Evolutionary conservation across 2,113 vertebrate genomes (phyloP).

Genomic region (Gasterosteus nipponicus): DNA sequence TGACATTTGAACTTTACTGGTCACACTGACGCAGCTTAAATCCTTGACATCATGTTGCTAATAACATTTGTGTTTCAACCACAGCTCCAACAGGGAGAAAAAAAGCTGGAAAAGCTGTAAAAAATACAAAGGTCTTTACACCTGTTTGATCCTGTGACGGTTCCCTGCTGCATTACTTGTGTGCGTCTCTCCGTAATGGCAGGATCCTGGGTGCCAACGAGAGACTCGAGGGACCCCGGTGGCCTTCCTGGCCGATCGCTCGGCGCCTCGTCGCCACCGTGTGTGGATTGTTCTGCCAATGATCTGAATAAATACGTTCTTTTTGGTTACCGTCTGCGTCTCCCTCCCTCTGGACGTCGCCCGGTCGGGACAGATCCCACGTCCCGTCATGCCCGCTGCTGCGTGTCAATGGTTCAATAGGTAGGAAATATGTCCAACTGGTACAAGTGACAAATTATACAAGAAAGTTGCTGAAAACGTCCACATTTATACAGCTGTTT

Average conservation of each 20-base stretch:
- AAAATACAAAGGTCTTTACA: slow-evolving; percentile 19
- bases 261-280: no score
- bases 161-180: no score
- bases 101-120: slow-evolving; percentile 41
- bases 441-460: neutral
- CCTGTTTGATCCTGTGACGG: neutral
- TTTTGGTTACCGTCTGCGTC: no score
- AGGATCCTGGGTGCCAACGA: no score
- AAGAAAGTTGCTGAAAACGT: neutral
- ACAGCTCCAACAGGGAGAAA: neutral
- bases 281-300: no score
- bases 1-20: neutral
- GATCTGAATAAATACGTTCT: no score
- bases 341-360: no score
- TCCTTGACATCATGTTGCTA: slow-evolving; percentile 14
- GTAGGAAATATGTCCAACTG: neutral
- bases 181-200: no score
- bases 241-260: no score
- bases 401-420: neutral
- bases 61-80: slow-evolving; percentile 14
- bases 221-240: no score
- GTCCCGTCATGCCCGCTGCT: neutral
- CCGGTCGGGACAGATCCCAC: no score
- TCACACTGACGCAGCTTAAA: slow-evolving; percentile 18
- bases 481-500: neutral